Evolutionary conservation across 2,888 invertebrate genomes (phyloP).

Genomic region (Caenorhabditis macrosperma): DNA sequence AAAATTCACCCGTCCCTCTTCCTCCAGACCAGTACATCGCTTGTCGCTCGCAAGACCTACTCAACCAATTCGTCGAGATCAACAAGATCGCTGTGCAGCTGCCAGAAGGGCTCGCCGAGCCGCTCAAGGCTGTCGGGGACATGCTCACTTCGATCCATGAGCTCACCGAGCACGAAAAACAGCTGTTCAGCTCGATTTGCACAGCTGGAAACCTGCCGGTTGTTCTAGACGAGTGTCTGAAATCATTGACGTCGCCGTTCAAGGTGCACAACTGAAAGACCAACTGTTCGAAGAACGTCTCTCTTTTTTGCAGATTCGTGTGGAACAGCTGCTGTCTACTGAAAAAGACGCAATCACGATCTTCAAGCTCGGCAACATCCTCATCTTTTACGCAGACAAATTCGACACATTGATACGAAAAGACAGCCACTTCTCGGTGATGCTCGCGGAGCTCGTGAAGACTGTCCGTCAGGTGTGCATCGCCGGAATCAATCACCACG

Average conservation of each 20-base stretch:
- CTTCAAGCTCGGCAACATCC: slow-evolving; percentile 47
- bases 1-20: neutral
- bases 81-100: slow-evolving; percentile 46
- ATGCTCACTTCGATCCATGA: slow-evolving; percentile 55
- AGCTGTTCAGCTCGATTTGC: slow-evolving; percentile 42
- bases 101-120: slow-evolving; percentile 39
- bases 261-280: slow-evolving; percentile 24
- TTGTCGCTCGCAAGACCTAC: slow-evolving; percentile 36
- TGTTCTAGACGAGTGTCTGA: slow-evolving; percentile 39
- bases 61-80: slow-evolving; percentile 49
- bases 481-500: slow-evolving; percentile 46
- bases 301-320: slow-evolving; percentile 20
- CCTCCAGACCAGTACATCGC: slow-evolving; percentile 39
- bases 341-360: slow-evolving; percentile 47
- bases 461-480: slow-evolving; percentile 46
- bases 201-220: slow-evolving; percentile 31
- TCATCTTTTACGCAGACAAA: slow-evolving; percentile 44
- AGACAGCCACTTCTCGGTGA: slow-evolving; percentile 34
- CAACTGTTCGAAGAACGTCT: neutral
- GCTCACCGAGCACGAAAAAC: slow-evolving; percentile 49
- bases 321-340: slow-evolving; percentile 33
- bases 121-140: slow-evolving; percentile 47
- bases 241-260: slow-evolving; percentile 43
- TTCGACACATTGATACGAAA: slow-evolving; percentile 36
- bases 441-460: slow-evolving; percentile 41